phyloP scores from a whole-genome alignment of 2,797 vertebrate species.

The Neostethus bicornis region DNA sequence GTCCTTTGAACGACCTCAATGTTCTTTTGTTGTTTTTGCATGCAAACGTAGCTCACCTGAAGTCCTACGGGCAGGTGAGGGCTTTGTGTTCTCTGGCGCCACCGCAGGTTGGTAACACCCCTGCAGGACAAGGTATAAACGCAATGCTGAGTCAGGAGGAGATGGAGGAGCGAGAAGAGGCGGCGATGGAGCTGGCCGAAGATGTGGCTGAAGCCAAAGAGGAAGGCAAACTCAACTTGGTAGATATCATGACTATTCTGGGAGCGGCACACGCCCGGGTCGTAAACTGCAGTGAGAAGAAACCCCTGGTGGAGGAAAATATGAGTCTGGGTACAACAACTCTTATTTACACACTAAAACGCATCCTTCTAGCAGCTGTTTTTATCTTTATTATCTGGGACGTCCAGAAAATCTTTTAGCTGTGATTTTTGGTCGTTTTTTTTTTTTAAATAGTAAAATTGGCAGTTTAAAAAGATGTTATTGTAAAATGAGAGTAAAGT shows the following conservation, averaged over 20 bases:
- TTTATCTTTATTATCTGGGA: slow-evolving; percentile 83
- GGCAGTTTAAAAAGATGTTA: background rate
- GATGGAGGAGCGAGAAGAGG: slow-evolving; percentile 77
- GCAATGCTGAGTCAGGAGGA: slow-evolving; percentile 76
- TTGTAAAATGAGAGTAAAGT: no score
- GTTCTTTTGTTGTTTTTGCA: slow-evolving; percentile 92
- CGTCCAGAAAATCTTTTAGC: slow-evolving; percentile 81
- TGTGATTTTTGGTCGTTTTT: slow-evolving; percentile 39
- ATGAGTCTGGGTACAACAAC: slow-evolving; percentile 84
- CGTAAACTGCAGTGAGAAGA: slow-evolving; percentile 78
- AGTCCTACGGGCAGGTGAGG: slow-evolving; percentile 88
- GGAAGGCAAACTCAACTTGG: slow-evolving; percentile 86
- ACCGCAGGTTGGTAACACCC: slow-evolving; percentile 64
- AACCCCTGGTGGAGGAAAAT: slow-evolving; percentile 81
- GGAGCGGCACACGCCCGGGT: slow-evolving; percentile 85
- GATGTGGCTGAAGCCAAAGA: slow-evolving; percentile 79
- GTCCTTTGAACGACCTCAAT: slow-evolving; percentile 94
- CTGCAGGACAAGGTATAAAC: slow-evolving; percentile 41
- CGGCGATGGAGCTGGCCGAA: slow-evolving; percentile 76
- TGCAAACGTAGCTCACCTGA: slow-evolving; percentile 88
- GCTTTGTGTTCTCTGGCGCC: slow-evolving; percentile 86
- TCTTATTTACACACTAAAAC: slow-evolving; percentile 80
- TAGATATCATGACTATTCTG: slow-evolving; percentile 96
- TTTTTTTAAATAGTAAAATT: slow-evolving; percentile 8
- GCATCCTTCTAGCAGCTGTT: slow-evolving; percentile 73